Evolutionary conservation across 2,113 vertebrate species (phyloP).

Genomic region (Ariopsis seemanni): DNA sequence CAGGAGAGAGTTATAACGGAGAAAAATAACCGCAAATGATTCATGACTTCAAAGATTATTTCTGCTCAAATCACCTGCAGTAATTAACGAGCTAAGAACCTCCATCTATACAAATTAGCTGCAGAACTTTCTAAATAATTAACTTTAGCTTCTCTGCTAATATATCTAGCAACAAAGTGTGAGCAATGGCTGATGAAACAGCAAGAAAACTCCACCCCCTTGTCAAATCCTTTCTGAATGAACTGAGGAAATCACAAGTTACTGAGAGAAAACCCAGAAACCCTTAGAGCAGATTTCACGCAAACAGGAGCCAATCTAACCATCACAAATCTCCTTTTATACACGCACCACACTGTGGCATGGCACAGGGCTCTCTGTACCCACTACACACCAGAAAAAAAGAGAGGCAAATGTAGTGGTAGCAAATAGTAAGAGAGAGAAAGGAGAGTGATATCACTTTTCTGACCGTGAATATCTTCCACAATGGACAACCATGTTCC

Average conservation of each 20-base stretch:
- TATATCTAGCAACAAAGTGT: not conserved
- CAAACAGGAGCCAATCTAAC: not conserved
- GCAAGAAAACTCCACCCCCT: not conserved
- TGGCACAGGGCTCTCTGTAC: too few relatives aligned
- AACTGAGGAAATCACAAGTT: not conserved
- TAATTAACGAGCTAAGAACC: not conserved
- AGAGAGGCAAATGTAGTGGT: too few relatives aligned
- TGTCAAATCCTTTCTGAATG: not conserved
- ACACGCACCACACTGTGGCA: not conserved
- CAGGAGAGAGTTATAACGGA: not conserved
- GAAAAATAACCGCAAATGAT: not conserved
- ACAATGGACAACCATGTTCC: too few relatives aligned
- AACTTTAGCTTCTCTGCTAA: not conserved
- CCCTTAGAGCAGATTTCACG: not conserved
- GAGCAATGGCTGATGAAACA: not conserved
- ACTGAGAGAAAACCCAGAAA: not conserved
- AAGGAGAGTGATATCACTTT: too few relatives aligned
- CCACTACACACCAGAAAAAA: too few relatives aligned
- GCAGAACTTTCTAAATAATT: not conserved
- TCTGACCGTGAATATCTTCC: too few relatives aligned
- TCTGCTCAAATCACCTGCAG: not conserved
- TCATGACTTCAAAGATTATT: too few relatives aligned
- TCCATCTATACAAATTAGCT: not conserved
- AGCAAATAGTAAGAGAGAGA: too few relatives aligned
- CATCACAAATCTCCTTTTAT: conserved; percentile 10